These are phyloP conservation scores for Thyatira batis DNA, from an alignment of 2,888 invertebrate genomes.

Conservation along the genomic window DNA sequence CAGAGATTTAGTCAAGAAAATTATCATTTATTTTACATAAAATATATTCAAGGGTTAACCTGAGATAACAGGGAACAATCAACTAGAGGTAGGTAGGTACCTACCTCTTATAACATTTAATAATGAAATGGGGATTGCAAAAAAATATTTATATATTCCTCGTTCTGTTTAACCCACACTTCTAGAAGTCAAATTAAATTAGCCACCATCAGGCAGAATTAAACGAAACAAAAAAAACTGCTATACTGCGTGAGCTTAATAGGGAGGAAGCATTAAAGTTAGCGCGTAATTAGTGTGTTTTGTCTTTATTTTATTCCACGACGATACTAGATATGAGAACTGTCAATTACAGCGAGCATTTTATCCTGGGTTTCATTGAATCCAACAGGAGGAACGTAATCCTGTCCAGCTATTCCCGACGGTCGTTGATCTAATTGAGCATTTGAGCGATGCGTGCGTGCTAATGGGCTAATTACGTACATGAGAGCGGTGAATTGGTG, in stretches of 20 bases:
- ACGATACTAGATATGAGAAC: conserved; percentile 26
- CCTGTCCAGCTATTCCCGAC: conserved; percentile 63
- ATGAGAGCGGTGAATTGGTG: conserved; percentile 74
- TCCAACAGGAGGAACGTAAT: conserved; percentile 63
- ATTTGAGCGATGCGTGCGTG: conserved; percentile 79
- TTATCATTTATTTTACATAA: too few species aligned
- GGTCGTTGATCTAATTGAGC: conserved; percentile 79
- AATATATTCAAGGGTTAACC: too few species aligned
- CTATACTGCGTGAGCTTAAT: background rate
- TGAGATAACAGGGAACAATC: too few species aligned
- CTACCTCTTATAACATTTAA: too few species aligned
- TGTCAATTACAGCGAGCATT: conserved; percentile 52
- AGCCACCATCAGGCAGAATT: background rate
- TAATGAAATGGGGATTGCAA: too few species aligned
- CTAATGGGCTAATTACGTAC: conserved; percentile 78
- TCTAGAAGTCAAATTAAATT: background rate
- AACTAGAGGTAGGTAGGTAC: too few species aligned
- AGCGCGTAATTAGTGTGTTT: background rate
- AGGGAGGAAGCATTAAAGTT: background rate
- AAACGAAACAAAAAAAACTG: background rate
- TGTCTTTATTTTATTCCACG: conserved; percentile 1
- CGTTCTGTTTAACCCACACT: too few species aligned
- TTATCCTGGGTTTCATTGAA: conserved; percentile 57
- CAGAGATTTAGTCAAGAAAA: too few species aligned
- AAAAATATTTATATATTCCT: too few species aligned